Evolutionary conservation across 2,113 vertebrate species (phyloP).

Genomic region (Todiramphus chloris): DNA sequence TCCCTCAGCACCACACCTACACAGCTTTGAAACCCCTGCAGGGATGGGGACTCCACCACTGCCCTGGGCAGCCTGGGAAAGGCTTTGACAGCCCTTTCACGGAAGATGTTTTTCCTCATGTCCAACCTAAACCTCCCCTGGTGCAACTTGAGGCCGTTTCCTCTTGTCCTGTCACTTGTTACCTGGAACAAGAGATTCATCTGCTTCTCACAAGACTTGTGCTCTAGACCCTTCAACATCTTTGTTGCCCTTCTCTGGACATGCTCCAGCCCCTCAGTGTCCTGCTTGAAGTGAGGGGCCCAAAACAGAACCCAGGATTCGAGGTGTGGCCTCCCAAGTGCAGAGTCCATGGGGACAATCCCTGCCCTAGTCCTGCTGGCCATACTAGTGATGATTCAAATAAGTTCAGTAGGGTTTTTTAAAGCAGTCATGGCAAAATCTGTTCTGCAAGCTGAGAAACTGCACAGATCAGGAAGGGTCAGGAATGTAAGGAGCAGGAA

Average conservation of each 20-base stretch:
- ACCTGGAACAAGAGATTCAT: not conserved
- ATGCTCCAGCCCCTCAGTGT: not conserved
- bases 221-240: not conserved
- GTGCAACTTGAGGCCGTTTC: not conserved
- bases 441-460: not conserved
- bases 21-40: not conserved
- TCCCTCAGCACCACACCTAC: not conserved
- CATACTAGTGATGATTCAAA: not conserved
- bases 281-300: not conserved
- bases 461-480: not conserved
- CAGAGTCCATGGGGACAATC: not conserved
- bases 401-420: not conserved
- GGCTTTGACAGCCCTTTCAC: not conserved
- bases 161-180: not conserved
- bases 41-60: not conserved
- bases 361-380: not conserved
- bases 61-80: not conserved
- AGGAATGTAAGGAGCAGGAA: not conserved
- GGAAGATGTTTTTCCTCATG: not conserved
- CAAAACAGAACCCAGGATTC: not conserved
- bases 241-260: not conserved
- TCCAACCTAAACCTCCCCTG: not conserved
- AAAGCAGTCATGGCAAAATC: not conserved
- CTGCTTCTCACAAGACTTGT: not conserved
- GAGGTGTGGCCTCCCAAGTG: not conserved